Evolutionary conservation across 2,113 vertebrate species (phyloP).

Genomic region (Corythornis vintsioides): DNA sequence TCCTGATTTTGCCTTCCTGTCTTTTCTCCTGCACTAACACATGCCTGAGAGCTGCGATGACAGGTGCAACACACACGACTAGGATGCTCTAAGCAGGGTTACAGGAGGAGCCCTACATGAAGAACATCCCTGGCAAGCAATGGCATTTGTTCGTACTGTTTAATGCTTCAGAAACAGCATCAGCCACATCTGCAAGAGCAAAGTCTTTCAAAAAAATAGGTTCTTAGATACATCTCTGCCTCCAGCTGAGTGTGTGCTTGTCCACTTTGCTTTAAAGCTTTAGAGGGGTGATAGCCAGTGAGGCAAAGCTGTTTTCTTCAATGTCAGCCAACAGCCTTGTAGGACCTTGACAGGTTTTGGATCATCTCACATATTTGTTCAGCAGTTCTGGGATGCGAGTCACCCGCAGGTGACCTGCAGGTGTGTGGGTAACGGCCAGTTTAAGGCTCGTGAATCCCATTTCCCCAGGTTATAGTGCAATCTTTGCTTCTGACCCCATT

Average conservation of each 20-base stretch:
- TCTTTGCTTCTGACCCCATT: constrained; percentile 32
- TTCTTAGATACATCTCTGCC: neutral
- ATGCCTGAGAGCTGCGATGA: neutral
- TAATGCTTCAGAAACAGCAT: constrained; percentile 30
- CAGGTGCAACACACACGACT: neutral
- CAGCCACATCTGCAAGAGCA: constrained; percentile 34
- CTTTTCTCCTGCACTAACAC: neutral
- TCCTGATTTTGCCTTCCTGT: constrained; percentile 3
- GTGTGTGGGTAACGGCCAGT: neutral
- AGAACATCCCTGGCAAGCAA: constrained; percentile 8
- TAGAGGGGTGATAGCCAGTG: neutral
- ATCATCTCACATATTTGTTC: neutral
- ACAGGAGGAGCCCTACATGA: neutral
- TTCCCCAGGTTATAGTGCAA: constrained; percentile 40
- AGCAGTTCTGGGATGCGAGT: neutral
- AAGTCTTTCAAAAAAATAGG: constrained; percentile 6
- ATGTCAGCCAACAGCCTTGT: neutral
- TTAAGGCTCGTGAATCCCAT: constrained; percentile 9
- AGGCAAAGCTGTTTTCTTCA: neutral
- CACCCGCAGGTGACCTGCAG: neutral
- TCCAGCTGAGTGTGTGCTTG: constrained; percentile 6
- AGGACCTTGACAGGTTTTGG: neutral
- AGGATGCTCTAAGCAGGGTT: neutral
- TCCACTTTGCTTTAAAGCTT: constrained; percentile 31
- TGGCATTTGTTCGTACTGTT: neutral